phyloP scores from a whole-genome alignment of 1,140 invertebrate genomes.

The Zaprionus tsacasi region DNA sequence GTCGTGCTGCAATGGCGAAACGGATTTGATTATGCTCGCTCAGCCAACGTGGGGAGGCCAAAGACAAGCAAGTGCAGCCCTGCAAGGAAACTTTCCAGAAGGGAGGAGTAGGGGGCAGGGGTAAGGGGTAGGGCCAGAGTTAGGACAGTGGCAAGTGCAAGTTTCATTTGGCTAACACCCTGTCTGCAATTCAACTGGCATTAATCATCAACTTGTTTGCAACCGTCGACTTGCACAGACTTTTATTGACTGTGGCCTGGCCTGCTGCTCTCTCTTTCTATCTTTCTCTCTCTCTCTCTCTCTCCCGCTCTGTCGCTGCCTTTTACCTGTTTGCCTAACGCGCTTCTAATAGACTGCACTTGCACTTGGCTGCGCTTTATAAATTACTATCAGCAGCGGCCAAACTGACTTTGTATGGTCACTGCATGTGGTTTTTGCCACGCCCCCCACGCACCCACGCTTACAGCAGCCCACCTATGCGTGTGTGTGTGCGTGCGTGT shows the following conservation, averaged over 20 bases:
- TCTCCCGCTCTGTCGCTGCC: not conserved
- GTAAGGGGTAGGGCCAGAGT: no score
- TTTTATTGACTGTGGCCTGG: slow-evolving; percentile 65
- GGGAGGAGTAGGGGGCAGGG: no score
- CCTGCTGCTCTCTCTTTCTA: slow-evolving; percentile 3
- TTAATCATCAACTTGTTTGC: slow-evolving; percentile 76
- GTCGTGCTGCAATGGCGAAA: slow-evolving; percentile 18
- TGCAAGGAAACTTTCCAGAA: no score
- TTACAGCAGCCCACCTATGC: not conserved
- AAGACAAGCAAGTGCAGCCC: slow-evolving; percentile 50
- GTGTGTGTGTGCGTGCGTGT: slow-evolving; percentile 11
- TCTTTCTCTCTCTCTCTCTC: not conserved
- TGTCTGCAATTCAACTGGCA: slow-evolving; percentile 70
- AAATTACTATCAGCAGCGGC: slow-evolving; percentile 67
- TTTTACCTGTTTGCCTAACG: slow-evolving; percentile 61
- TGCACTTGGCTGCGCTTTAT: slow-evolving; percentile 66
- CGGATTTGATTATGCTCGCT: slow-evolving; percentile 66
- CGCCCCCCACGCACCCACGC: no score
- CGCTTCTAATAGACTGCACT: slow-evolving; percentile 77
- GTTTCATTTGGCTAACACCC: slow-evolving; percentile 42
- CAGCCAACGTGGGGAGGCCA: slow-evolving; percentile 44
- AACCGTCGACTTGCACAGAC: slow-evolving; percentile 59
- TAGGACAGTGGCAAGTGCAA: slow-evolving; percentile 37
- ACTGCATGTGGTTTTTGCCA: slow-evolving; percentile 46
- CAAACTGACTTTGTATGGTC: slow-evolving; percentile 77